phyloP scores from a whole-genome alignment of 2,113 vertebrate species.

The Rhea pennata region DNA sequence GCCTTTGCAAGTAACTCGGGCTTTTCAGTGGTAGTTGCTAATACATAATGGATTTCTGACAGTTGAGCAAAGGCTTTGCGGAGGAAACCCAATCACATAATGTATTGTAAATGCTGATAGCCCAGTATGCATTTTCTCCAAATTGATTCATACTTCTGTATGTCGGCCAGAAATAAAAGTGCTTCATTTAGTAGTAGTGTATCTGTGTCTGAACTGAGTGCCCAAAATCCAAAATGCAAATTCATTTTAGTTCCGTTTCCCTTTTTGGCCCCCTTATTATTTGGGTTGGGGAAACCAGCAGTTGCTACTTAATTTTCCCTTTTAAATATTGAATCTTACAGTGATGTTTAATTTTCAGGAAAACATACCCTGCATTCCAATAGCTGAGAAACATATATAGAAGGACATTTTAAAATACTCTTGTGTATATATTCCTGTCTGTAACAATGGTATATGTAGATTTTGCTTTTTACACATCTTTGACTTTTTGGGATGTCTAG shows the following conservation, averaged over 20 bases:
- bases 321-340: conserved; percentile 22
- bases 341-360: not conserved
- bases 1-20: not conserved
- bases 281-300: not conserved
- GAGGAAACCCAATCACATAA: not conserved
- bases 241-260: not conserved
- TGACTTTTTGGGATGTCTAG: not conserved
- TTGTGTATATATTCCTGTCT: not conserved
- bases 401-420: not conserved
- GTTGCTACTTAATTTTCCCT: not conserved
- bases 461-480: not conserved
- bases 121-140: not conserved
- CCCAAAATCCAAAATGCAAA: not conserved
- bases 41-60: not conserved
- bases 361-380: not conserved
- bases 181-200: not conserved
- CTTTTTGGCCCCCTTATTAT: not conserved
- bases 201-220: not conserved
- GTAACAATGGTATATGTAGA: not conserved
- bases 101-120: not conserved
- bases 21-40: not conserved
- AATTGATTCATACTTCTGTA: accelerated
- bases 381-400: not conserved
- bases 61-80: not conserved
- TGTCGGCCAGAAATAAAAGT: not conserved